phyloP scores from a whole-genome alignment of 2,888 invertebrate species.

The Aphrophora alni region DNA sequence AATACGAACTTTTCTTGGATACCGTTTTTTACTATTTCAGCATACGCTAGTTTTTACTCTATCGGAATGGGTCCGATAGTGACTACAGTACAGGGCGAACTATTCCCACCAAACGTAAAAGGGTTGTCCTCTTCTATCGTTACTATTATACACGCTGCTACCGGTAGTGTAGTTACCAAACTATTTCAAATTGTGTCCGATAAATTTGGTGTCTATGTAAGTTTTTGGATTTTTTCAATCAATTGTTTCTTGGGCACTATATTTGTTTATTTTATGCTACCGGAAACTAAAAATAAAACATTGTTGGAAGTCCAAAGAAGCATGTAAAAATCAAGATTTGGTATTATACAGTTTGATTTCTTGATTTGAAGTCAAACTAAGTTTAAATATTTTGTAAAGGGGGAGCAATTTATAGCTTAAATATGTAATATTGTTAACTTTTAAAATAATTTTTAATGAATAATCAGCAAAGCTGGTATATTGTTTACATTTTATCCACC shows the following conservation, averaged over 20 bases:
- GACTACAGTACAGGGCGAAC: conserved; percentile 47
- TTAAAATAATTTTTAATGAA: too few species aligned
- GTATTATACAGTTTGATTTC: too few species aligned
- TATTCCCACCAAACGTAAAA: conserved; percentile 47
- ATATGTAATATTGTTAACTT: too few species aligned
- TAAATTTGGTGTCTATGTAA: conserved; percentile 43
- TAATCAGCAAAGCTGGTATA: too few species aligned
- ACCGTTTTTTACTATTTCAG: conserved; percentile 44
- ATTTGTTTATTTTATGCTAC: conserved; percentile 43
- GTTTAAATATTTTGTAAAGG: too few species aligned
- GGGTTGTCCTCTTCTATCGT: conserved; percentile 45
- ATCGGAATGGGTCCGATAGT: conserved; percentile 47
- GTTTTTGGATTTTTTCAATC: conserved; percentile 44
- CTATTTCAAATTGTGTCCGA: conserved; percentile 43
- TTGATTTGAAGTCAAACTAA: too few species aligned
- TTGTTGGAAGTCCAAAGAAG: conserved; percentile 27
- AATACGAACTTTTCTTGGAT: conserved; percentile 27
- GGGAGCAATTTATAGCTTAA: too few species aligned
- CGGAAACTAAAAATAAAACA: conserved; percentile 45
- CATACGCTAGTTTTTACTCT: conserved; percentile 46
- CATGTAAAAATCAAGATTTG: background rate
- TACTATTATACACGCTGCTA: conserved; percentile 45
- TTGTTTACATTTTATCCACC: too few species aligned
- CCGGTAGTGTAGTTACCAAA: conserved; percentile 47
- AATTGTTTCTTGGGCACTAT: conserved; percentile 43